Conservation (phyloP, 1,140 invertebrate species). For the Drosophila sucinea region DNA sequence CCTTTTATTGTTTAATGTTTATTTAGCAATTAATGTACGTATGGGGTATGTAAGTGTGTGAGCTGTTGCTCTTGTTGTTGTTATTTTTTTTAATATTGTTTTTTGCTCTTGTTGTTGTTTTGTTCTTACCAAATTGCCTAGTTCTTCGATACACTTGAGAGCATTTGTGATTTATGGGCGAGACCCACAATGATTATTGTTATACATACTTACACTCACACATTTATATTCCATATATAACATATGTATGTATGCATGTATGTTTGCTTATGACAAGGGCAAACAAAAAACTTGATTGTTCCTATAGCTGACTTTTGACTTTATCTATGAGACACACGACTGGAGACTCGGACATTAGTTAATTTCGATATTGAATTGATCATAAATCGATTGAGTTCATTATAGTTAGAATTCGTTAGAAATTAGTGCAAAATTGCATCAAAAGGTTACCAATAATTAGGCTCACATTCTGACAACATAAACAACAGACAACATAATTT, state of each 20-base stretch:
- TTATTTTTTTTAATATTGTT: conserved; percentile 21
- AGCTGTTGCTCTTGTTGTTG: conserved; percentile 22
- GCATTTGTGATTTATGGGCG: conserved; percentile 66
- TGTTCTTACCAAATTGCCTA: conserved; percentile 42
- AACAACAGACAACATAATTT: too few species aligned
- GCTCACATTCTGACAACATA: too few species aligned
- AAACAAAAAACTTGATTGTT: conserved; percentile 65
- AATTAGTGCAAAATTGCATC: background rate
- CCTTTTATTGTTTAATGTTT: conserved; percentile 43
- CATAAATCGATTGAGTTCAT: background rate
- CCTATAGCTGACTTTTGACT: conserved; percentile 16
- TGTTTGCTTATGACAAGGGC: conserved; percentile 42
- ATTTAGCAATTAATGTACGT: conserved; percentile 54
- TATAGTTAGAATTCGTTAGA: background rate
- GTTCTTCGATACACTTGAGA: conserved; percentile 71
- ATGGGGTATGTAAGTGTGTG: conserved; percentile 11
- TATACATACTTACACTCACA: conserved; percentile 19
- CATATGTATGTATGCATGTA: conserved; percentile 31
- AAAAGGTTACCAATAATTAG: background rate
- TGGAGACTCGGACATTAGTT: background rate
- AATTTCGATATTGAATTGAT: background rate
- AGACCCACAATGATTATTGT: conserved; percentile 57
- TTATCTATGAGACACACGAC: background rate
- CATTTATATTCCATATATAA: background rate
- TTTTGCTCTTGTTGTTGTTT: conserved; percentile 13